Percentiles rank a stretch among this genome's conserved stretches.
These are phyloP conservation scores for Macroramphosus scolopax DNA, from an alignment of 2,797 vertebrate genomes.

Conservation along the genomic window DNA sequence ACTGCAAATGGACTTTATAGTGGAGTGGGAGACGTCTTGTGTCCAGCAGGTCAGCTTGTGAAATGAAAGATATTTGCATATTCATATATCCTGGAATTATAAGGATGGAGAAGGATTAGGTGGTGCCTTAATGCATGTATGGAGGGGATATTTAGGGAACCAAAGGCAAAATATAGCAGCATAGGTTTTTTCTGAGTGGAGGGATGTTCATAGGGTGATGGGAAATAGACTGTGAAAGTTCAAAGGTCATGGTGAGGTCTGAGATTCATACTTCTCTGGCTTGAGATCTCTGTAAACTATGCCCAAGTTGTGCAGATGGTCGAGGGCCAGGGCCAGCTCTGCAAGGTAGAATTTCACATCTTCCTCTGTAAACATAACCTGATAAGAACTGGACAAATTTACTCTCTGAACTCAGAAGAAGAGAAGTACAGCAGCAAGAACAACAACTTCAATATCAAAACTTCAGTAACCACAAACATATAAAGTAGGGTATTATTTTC, in stretches of 20 bases:
- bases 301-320: constrained; percentile 98
- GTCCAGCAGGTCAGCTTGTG: too few relatives aligned
- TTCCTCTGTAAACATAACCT: constrained; percentile 99
- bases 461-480: constrained; percentile 47
- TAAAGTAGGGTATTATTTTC: constrained; percentile 55
- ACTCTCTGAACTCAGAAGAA: constrained; percentile 84
- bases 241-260: constrained; percentile 12
- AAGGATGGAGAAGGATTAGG: too few relatives aligned
- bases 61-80: too few relatives aligned
- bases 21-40: too few relatives aligned
- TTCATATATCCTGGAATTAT: too few relatives aligned
- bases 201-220: not conserved
- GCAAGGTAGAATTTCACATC: constrained; percentile 99
- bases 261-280: constrained; percentile 93
- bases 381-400: constrained; percentile 97
- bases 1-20: too few relatives aligned
- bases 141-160: too few relatives aligned
- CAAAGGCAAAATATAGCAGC: too few relatives aligned
- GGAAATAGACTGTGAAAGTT: constrained; percentile 11
- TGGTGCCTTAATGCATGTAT: too few relatives aligned
- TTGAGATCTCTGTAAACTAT: constrained; percentile 99
- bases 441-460: constrained; percentile 41
- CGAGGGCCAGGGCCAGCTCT: constrained; percentile 97
- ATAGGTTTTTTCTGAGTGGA: not conserved
- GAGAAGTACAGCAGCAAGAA: constrained; percentile 59